Base-by-base conservation (phyloP, 1,140 invertebrate genomes). In the Aphaenogaster rudis region DNA sequence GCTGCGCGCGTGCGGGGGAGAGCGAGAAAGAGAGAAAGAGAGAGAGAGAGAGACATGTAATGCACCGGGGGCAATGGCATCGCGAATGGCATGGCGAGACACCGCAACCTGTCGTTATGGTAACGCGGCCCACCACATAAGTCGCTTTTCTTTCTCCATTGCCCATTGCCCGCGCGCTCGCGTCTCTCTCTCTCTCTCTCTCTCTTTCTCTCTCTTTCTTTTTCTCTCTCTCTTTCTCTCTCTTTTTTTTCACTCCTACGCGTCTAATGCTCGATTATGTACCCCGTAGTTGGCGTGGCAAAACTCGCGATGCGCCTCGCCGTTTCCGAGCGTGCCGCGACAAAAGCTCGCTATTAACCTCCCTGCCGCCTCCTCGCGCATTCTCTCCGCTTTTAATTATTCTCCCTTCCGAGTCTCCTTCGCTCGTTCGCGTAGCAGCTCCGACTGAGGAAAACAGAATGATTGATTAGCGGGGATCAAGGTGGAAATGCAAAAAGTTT, bases 21-120 rank as follows among this genome's bases (percentile, higher is more conserved):
- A 28, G 54, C 21, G 21, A 59, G 21, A 59, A 9, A 11, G 9
- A n/a, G n/a, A 57, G 6, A 57, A 7, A n/a, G 42, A 45, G 42
- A 45, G 42, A 45, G 42, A 45, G 61, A 76, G 69, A 78, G 86
- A 69, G 81, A 92, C 86, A 86, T 88, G 81, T 90, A 89, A 90
- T 92, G 86, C 87, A 88, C 81, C 67, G 89, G 81, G 92, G 89
- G 91, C 91, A 92, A 92, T 92, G 92, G 89, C 91, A 91, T 90
- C 87, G 80, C 76, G 63, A 42, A 59, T 21, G 72, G 28, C 36
- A 61, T 45, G 57, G 50, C 88, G 84, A 74, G 59, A 61, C 52
- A 59, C 86, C 48, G 57, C 11, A 48, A 67, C 33, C 64, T 77
- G 92, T 92, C 86, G 92, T 92, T 92, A 92, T 93, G 92, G 92